Base-by-base conservation (phyloP, 2,113 vertebrate genomes). In the Henicopernis longicauda region DNA sequence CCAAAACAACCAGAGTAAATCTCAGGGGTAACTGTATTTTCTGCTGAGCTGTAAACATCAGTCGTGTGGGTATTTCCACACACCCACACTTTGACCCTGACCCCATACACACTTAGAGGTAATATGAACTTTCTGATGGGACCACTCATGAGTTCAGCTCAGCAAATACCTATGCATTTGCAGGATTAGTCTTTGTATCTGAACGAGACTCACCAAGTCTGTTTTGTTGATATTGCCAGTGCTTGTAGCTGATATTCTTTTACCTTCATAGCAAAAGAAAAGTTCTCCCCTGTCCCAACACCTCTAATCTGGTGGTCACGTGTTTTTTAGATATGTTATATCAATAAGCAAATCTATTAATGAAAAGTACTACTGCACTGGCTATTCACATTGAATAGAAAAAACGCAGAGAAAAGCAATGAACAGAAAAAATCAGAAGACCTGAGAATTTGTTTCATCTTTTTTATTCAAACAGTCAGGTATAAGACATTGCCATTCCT, bases 21-120 rank as follows among this genome's bases (percentile, higher is more conserved):
- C 95, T 95, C 91, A 91, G 74, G 94, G 74, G 94, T 86, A 88
- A 88, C 25, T 1, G 12, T 59, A 91, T 95, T 95, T 97, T 97
- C 87, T 95, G 95, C 84, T 97, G 81, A 91, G 81, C 58, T 94
- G 78, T 95, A 95, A 97, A 96, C 78, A 95, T 73, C 81, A 93
- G 40, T 49, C 4, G 10, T 91, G 38, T 80, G 89, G 94, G 89
- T 95, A 93, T 97, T 97, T 97, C 96, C 95, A 94, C 74, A 82
- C 2, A 0, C 62, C 61, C 26, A 94, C 55, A 20, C 2, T 17
- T 65, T 83, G 45, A 89, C 62, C 45, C 74, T 44, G 71, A 70
- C n/a, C 73, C 89, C 47, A 72, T 16, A 52, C 17, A 80, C n/a
- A n/a, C n/a, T 88, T 42, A 77, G 18, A 40, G 22, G 50, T 72